These are phyloP conservation scores for Rhopalosiphum padi DNA, from an alignment of 1,140 invertebrate species.

Conservation along the genomic window DNA sequence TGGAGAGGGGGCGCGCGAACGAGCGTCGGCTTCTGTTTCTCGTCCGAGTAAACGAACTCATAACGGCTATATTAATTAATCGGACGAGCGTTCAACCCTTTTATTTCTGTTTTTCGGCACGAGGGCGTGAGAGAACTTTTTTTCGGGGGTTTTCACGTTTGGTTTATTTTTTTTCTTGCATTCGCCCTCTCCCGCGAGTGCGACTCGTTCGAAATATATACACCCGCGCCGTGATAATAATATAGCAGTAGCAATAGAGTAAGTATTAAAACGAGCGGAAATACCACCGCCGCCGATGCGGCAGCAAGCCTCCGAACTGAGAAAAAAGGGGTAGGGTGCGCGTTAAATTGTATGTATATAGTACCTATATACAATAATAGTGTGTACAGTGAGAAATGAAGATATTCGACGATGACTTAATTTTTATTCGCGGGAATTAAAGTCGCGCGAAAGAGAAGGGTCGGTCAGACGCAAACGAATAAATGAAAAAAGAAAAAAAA, in stretches of 20 bases:
- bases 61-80: conserved; percentile 58
- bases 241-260: background rate
- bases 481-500: conserved; percentile 4
- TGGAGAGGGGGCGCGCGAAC: background rate
- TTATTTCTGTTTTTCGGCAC: conserved; percentile 32
- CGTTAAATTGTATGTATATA: background rate
- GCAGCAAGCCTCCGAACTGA: background rate
- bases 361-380: background rate
- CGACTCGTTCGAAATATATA: conserved; percentile 26
- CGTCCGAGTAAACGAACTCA: conserved; percentile 38
- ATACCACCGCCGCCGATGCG: background rate
- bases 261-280: conserved; percentile 41
- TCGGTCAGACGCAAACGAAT: conserved; percentile 5
- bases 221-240: background rate
- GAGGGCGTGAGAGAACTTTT: conserved; percentile 44
- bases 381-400: background rate
- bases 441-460: conserved; percentile 14
- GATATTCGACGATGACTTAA: conserved; percentile 55
- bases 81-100: conserved; percentile 51
- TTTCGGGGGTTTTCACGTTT: conserved; percentile 4
- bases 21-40: conserved; percentile 23
- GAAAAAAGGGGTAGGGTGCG: conserved; percentile 25
- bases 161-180: background rate
- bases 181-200: background rate
- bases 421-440: conserved; percentile 57